Percentiles rank a stretch among this genome's conserved stretches.
These are phyloP conservation scores for Chloropsis cyanopogon DNA, from an alignment of 2,113 vertebrate species.

Conservation along the genomic window DNA sequence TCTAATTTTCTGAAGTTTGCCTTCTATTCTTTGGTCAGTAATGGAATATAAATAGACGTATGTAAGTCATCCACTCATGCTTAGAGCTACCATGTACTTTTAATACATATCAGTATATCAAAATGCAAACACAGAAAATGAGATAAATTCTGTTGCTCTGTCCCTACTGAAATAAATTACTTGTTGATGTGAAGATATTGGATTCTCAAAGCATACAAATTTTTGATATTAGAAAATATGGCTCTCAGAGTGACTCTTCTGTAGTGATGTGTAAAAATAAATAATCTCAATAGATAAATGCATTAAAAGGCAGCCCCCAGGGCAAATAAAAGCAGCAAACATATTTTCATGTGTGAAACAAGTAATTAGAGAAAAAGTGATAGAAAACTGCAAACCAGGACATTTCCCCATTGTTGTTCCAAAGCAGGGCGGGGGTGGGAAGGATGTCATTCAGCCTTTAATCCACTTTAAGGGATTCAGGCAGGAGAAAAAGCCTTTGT, in stretches of 20 bases:
- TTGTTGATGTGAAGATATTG: constrained; percentile 34
- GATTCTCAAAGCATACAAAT: constrained; percentile 6
- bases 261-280: constrained; percentile 39
- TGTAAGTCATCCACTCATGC: not conserved
- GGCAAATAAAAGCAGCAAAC: constrained; percentile 30
- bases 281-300: constrained; percentile 28
- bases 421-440: not conserved
- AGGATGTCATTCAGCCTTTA: not conserved
- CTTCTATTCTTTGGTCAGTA: constrained; percentile 19
- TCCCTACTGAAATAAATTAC: constrained; percentile 43
- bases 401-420: not conserved
- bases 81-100: constrained; percentile 12
- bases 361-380: constrained; percentile 46
- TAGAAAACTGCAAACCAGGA: constrained; percentile 28
- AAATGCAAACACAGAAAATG: not conserved
- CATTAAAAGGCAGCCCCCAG: constrained; percentile 31
- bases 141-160: not conserved
- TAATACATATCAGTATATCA: constrained; percentile 27
- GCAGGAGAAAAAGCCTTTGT: constrained; percentile 2
- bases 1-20: constrained; percentile 31
- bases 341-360: constrained; percentile 48
- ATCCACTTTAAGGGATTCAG: not conserved
- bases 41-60: not conserved
- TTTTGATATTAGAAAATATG: constrained; percentile 36
- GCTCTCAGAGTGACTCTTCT: not conserved